phyloP scores from a whole-genome alignment of 2,888 invertebrate species.

The Conus canariensis region DNA sequence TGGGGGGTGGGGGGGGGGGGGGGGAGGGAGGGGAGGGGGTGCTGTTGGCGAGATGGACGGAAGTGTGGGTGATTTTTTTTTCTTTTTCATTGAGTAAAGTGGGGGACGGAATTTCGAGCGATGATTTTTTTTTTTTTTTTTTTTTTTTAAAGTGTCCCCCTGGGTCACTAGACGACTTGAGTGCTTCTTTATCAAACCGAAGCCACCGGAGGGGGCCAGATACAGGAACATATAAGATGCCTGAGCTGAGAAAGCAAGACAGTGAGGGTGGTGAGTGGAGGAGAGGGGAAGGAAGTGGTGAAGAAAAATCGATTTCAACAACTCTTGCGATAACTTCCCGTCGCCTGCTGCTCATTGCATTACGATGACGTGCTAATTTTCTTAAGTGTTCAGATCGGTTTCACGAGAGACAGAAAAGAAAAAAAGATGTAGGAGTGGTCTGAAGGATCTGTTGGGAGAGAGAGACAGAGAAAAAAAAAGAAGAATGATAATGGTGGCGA shows the following conservation, averaged over 20 bases:
- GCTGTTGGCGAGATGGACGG: constrained; percentile 12
- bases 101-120: background rate
- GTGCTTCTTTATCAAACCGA: constrained; percentile 30
- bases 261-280: background rate
- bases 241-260: background rate
- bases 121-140: constrained; percentile 9
- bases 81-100: constrained; percentile 38
- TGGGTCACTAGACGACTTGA: constrained; percentile 19
- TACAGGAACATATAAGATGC: constrained; percentile 23
- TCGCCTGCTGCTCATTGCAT: constrained; percentile 13
- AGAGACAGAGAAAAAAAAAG: background rate
- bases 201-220: background rate
- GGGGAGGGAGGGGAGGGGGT: background rate
- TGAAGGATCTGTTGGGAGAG: background rate
- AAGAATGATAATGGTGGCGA: background rate
- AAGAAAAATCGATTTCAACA: constrained; percentile 13
- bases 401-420: background rate
- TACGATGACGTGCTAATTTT: constrained; percentile 37
- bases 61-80: background rate
- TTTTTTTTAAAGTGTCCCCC: background rate
- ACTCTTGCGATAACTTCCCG: constrained; percentile 13
- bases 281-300: background rate
- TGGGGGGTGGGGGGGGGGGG: background rate
- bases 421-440: background rate
- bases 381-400: constrained; percentile 25